Conservation (phyloP, 2,113 vertebrate species). For the Heteronetta atricapilla region DNA sequence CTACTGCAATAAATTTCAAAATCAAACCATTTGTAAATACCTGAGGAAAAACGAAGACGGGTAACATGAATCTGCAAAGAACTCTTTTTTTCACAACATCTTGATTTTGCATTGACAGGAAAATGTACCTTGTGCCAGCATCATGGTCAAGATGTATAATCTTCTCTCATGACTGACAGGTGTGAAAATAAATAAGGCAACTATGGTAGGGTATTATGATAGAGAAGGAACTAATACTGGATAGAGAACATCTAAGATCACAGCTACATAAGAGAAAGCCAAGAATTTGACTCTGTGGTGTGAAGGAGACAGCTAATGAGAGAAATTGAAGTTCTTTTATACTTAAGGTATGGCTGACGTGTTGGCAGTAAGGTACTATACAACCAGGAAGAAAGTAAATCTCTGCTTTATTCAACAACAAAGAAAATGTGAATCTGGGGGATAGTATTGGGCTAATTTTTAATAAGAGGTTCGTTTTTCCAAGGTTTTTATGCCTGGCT, state of each 20-base stretch:
- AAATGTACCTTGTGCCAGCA: not conserved
- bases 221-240: not conserved
- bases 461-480: not conserved
- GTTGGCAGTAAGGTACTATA: not conserved
- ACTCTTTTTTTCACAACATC: not conserved
- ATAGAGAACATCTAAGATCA: not conserved
- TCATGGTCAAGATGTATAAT: not conserved
- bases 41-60: not conserved
- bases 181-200: not conserved
- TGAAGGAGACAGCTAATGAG: not conserved
- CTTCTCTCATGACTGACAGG: not conserved
- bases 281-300: not conserved
- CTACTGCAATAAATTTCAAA: not conserved
- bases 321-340: not conserved
- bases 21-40: not conserved
- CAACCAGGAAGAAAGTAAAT: not conserved
- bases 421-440: not conserved
- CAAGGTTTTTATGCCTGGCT: not conserved
- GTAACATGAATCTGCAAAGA: not conserved
- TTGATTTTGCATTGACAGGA: not conserved
- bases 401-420: accelerated
- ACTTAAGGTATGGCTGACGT: not conserved
- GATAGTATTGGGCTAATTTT: not conserved
- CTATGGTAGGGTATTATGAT: not conserved
- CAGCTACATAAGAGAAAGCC: not conserved